phyloP scores from a whole-genome alignment of 2,797 vertebrate species.

The Centropyge bicolor region DNA sequence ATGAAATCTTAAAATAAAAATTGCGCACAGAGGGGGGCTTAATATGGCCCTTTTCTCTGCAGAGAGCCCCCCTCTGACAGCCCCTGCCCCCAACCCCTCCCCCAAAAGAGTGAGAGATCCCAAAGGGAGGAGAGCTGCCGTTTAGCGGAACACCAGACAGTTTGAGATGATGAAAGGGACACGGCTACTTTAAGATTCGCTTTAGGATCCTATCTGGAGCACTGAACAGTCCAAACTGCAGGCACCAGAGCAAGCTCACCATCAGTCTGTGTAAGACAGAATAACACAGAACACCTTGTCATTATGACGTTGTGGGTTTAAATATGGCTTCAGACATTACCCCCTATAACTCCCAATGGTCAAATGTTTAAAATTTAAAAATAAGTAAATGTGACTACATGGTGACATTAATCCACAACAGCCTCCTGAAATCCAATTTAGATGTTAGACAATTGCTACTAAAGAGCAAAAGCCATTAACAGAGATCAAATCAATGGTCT shows the following conservation, averaged over 20 bases:
- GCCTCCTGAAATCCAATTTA: not conserved
- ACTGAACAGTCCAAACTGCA: constrained; percentile 27
- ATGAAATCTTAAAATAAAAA: constrained; percentile 42
- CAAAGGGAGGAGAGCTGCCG: constrained; percentile 50
- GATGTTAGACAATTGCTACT: not conserved
- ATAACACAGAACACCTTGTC: not conserved
- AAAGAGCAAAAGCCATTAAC: not conserved
- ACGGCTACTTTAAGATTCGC: constrained; percentile 43
- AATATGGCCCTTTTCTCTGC: constrained; percentile 36
- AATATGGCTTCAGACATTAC: constrained; percentile 3
- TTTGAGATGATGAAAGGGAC: constrained; percentile 47
- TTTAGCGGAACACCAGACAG: constrained; percentile 69
- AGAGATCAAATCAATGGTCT: not conserved
- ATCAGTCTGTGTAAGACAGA: not conserved
- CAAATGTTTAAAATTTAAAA: not conserved
- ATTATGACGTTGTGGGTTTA: not conserved
- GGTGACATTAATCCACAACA: not conserved
- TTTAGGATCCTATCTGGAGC: constrained; percentile 45
- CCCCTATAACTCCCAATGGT: too few species aligned
- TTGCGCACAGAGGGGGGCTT: constrained; percentile 6
- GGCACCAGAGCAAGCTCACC: constrained; percentile 31
- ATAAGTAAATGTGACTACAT: not conserved
- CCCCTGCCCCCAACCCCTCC: constrained; percentile 44
- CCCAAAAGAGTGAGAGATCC: constrained; percentile 38
- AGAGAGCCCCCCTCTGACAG: constrained; percentile 8